Conservation (phyloP, 2,888 invertebrate genomes). For the Rhodophaea formosa region DNA sequence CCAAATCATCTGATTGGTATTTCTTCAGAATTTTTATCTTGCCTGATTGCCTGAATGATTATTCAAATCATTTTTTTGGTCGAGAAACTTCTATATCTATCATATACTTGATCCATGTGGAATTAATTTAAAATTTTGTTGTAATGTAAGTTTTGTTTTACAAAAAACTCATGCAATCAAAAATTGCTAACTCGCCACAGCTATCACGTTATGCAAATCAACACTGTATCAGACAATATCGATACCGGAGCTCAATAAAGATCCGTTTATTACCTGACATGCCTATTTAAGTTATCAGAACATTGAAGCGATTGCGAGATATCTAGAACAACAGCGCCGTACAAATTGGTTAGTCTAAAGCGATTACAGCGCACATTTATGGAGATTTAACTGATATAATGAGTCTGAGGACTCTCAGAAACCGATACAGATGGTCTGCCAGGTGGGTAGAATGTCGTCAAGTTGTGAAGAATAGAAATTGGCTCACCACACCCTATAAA, state of each 20-base stretch:
- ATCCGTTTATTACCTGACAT: constrained; percentile 35
- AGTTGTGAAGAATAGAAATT: not conserved
- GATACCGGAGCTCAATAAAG: constrained; percentile 37
- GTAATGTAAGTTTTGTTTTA: too few relatives aligned
- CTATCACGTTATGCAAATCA: constrained; percentile 15
- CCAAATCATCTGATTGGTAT: too few relatives aligned
- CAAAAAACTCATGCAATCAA: too few relatives aligned
- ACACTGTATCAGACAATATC: constrained; percentile 21
- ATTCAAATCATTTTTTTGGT: too few relatives aligned
- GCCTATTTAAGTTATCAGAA: constrained; percentile 16
- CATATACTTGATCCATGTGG: too few relatives aligned
- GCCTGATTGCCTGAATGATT: too few relatives aligned
- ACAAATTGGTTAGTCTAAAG: constrained; percentile 8
- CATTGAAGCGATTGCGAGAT: constrained; percentile 16
- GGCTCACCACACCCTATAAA: too few relatives aligned
- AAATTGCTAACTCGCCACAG: not conserved
- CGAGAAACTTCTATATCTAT: too few relatives aligned
- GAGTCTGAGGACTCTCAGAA: not conserved
- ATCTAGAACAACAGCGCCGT: constrained; percentile 11
- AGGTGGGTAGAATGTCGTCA: not conserved
- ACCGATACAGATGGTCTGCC: not conserved
- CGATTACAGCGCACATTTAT: not conserved
- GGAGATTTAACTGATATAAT: constrained; percentile 1
- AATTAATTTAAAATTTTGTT: too few relatives aligned
- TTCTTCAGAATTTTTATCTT: too few relatives aligned